Evolutionary conservation across 2,888 invertebrate genomes (phyloP), one percentile per base, ranked within the genome.

Genomic region (Yponomeuta malinellus): DNA sequence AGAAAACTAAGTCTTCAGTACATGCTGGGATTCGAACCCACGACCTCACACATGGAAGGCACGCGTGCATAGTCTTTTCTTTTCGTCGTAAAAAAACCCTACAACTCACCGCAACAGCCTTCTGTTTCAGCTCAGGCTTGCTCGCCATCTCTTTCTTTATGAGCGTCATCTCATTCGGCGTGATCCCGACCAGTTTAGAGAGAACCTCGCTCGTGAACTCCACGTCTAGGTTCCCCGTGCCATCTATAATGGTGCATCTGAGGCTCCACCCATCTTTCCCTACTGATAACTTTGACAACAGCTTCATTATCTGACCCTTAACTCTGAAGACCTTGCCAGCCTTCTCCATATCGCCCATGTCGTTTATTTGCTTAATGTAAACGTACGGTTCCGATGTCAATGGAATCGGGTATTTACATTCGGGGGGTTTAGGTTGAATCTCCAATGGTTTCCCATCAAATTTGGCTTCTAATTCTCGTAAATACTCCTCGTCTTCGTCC

Each of bases 181-280:
- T 87, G 72, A 85, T 88, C 0, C 93, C 93, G 1, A 93, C 90
- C 71, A 94, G 78, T 69, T 89, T 84, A 0, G 93, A 87, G 1
- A 94, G 81, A 12, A 95, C 93, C 75, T 93, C 88, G 73, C 93
- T 93, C 0, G 94, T 90, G 71, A 95, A 92, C 29, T 89, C 88
- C 1, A 93, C 93, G 70, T 93, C 90, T 23, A 95, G 74, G 70
- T 82, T 87, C 1, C 92, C 94, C 6, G 93, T 93, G 29, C 89
- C 91, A 81, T 95, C 95, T 9, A 89, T 87, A 68, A 95, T 83
- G 10, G 89, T 91, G 73, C 94, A 94, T 71, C 88, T 90, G 48
- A 95, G 83, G 77, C 87, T 87, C 93, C 94, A 95, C 0, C 83
- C 86, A 0, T 89, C 85, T 73, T 93, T 91, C 15, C 87, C 85